Percentiles rank a stretch among this genome's conserved stretches.
Conservation (phyloP, 2,113 vertebrate genomes). For the Strix uralensis region DNA sequence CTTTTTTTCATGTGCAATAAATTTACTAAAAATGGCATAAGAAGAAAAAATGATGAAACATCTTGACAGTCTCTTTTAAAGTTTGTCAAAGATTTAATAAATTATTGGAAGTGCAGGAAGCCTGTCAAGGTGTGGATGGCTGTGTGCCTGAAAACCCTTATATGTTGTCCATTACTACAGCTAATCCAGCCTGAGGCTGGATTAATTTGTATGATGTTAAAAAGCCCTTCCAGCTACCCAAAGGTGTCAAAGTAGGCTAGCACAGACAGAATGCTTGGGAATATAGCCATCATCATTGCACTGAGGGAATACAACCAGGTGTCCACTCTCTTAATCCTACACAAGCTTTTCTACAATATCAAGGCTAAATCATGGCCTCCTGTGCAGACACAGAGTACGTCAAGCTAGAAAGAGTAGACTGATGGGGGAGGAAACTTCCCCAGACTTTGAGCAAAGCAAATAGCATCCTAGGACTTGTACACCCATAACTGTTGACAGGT, state of each 20-base stretch:
- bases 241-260: constrained; percentile 29
- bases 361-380: neutral
- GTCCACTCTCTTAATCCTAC: neutral
- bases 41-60: constrained; percentile 49
- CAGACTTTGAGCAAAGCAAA: neutral
- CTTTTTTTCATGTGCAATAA: constrained; percentile 61
- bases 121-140: constrained; percentile 57
- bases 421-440: neutral
- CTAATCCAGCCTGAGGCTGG: constrained; percentile 62
- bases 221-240: constrained; percentile 56
- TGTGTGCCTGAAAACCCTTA: constrained; percentile 57
- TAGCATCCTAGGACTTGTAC: neutral
- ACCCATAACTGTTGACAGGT: neutral
- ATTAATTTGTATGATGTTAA: constrained; percentile 65
- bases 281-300: neutral
- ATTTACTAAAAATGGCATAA: constrained; percentile 63
- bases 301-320: neutral
- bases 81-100: constrained; percentile 56
- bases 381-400: neutral
- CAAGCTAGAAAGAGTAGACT: neutral
- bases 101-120: constrained; percentile 42
- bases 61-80: constrained; percentile 63
- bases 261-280: constrained; percentile 15
- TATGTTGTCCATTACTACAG: constrained; percentile 48
- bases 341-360: neutral